These are phyloP conservation scores for Sialia sialis DNA, from an alignment of 2,113 vertebrate genomes.

Conservation along the genomic window DNA sequence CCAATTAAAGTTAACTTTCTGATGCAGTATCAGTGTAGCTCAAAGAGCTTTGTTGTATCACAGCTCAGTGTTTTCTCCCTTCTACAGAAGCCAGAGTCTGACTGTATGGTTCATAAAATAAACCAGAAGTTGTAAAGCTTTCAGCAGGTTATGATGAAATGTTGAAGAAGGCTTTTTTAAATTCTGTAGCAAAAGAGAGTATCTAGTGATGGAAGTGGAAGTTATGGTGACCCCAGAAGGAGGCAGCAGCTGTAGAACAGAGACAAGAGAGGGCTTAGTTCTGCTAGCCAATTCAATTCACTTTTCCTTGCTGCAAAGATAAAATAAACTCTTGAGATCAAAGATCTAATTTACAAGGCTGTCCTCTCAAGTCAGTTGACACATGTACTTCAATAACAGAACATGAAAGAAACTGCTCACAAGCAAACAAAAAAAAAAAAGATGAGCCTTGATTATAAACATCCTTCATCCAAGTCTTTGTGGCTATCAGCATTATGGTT, in stretches of 20 bases:
- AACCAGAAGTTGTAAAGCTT: constrained; percentile 14
- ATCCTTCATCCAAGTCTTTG: neutral
- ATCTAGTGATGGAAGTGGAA: neutral
- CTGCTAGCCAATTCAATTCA: constrained; percentile 45
- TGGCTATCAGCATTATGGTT: neutral
- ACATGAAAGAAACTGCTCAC: constrained; percentile 38
- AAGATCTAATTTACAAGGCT: constrained; percentile 55
- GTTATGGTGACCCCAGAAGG: neutral
- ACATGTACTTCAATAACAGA: constrained; percentile 35
- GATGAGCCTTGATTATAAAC: constrained; percentile 12
- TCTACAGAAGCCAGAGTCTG: neutral
- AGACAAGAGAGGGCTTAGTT: constrained; percentile 37
- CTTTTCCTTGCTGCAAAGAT: constrained; percentile 53
- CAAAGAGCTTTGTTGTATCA: neutral
- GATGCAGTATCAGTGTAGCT: neutral
- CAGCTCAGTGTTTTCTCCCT: neutral
- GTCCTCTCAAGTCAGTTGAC: constrained; percentile 39
- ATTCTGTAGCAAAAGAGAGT: neutral
- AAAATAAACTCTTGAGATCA: constrained; percentile 66
- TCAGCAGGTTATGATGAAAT: neutral
- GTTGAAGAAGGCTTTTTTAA: neutral
- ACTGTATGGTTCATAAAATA: neutral
- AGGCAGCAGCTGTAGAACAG: constrained; percentile 45
- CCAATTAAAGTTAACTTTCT: neutral
- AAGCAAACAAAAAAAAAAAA: constrained; percentile 4